Percentiles rank a stretch among this genome's conserved stretches.
phyloP scores from a whole-genome alignment of 2,797 vertebrate species.

The Gymnodraco acuticeps region DNA sequence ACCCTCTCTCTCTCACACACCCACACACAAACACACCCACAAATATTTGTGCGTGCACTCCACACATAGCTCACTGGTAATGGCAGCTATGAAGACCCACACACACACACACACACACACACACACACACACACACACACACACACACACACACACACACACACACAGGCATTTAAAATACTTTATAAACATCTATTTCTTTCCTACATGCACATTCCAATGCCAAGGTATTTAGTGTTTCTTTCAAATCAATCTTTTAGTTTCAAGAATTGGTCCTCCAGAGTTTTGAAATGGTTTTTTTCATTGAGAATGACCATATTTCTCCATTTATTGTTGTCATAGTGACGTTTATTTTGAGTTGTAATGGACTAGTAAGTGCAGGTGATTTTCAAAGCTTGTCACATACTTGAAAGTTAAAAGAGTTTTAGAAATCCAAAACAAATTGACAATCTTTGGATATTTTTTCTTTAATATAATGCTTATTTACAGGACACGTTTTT shows the following conservation, averaged over 20 bases:
- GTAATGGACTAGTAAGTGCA: neutral
- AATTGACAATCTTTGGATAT: no score
- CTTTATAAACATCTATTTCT: neutral
- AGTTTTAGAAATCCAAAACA: no score
- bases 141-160: neutral
- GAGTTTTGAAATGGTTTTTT: no score
- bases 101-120: neutral
- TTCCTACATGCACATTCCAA: no score
- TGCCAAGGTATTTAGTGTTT: neutral
- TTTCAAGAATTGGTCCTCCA: neutral
- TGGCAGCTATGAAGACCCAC: constrained; percentile 1
- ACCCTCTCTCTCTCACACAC: neutral
- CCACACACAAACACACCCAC: neutral
- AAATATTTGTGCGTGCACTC: neutral
- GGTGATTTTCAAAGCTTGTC: neutral
- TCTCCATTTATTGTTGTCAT: neutral
- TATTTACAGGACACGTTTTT: neutral
- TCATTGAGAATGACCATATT: neutral
- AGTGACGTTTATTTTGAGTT: neutral
- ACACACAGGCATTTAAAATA: no score
- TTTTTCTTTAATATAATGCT: neutral
- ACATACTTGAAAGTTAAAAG: neutral
- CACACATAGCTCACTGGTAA: constrained; percentile 10
- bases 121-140: neutral
- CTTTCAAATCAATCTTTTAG: neutral